These are phyloP conservation scores for Dryas iulia DNA, from an alignment of 1,140 invertebrate species.

Conservation along the genomic window DNA sequence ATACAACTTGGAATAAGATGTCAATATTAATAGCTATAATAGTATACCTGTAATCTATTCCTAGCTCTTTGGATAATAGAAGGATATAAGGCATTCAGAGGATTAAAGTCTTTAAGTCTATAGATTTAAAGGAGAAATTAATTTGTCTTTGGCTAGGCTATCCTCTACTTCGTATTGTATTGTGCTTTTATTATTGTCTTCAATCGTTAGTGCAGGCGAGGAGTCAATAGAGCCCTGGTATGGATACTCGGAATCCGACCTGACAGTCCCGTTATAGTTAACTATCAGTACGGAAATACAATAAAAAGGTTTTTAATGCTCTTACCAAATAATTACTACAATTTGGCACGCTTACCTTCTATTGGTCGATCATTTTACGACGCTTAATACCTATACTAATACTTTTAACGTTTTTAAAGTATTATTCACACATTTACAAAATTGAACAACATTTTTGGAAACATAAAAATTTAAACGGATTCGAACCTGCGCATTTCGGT, in stretches of 20 bases:
- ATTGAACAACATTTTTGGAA: too few species aligned
- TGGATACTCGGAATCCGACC: slow-evolving; percentile 30
- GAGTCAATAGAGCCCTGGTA: slow-evolving; percentile 33
- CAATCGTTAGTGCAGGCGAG: slow-evolving; percentile 18
- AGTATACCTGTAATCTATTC: slow-evolving; percentile 19
- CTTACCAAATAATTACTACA: slow-evolving; percentile 18
- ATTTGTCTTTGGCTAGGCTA: background rate
- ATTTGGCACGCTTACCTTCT: background rate
- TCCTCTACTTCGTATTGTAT: slow-evolving; percentile 13
- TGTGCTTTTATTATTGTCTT: slow-evolving; percentile 31
- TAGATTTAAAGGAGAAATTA: background rate
- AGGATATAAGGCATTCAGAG: background rate
- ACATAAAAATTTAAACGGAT: too few species aligned
- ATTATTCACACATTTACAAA: too few species aligned
- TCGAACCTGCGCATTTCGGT: too few species aligned
- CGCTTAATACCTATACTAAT: too few species aligned
- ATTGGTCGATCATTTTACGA: too few species aligned
- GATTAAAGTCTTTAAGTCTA: background rate
- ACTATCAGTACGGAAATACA: slow-evolving; percentile 35
- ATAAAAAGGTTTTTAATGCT: slow-evolving; percentile 20
- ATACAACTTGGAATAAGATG: slow-evolving; percentile 18
- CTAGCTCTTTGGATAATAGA: slow-evolving; percentile 3
- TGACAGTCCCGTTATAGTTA: slow-evolving; percentile 34
- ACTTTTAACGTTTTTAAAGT: too few species aligned
- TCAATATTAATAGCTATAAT: slow-evolving; percentile 25